These are phyloP conservation scores for Platycheirus albimanus DNA, from an alignment of 2,888 invertebrate genomes.

Conservation along the genomic window DNA sequence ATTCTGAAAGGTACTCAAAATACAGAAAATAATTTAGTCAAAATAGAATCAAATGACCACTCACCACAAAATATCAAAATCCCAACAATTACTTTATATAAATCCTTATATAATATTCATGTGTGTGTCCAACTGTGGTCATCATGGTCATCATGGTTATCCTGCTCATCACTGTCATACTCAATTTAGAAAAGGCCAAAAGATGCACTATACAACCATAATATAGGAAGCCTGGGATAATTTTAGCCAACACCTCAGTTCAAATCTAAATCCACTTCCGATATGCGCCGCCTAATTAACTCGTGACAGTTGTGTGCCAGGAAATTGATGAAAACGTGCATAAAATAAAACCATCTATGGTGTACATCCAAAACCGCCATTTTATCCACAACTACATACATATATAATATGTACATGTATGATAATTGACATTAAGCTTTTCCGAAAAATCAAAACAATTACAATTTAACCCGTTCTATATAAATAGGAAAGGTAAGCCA, in stretches of 20 bases:
- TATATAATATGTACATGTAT: not conserved
- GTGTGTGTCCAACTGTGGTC: conserved; percentile 44
- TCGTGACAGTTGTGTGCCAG: conserved; percentile 68
- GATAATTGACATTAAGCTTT: conserved; percentile 66
- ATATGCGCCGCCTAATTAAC: conserved; percentile 68
- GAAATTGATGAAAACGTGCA: conserved; percentile 69
- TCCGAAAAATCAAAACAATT: conserved; percentile 70
- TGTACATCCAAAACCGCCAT: conserved; percentile 16
- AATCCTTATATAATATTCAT: not conserved
- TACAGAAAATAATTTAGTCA: conserved; percentile 29
- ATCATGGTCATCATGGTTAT: conserved; percentile 18
- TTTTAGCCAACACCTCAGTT: conserved; percentile 55
- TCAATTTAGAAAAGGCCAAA: conserved; percentile 18
- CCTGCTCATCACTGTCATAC: conserved; percentile 31
- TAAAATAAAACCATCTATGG: conserved; percentile 50
- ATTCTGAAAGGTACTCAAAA: conserved; percentile 20
- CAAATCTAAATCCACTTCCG: conserved; percentile 71
- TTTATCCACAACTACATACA: conserved; percentile 8
- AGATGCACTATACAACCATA: conserved; percentile 1
- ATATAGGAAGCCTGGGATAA: conserved; percentile 23
- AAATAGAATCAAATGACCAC: conserved; percentile 51
- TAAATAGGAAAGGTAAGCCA: conserved; percentile 1
- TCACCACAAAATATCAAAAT: conserved; percentile 63
- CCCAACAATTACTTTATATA: conserved; percentile 40
- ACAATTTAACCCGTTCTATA: conserved; percentile 64